Evolutionary conservation across 2,888 invertebrate species (phyloP), one percentile per base, ranked within the genome.

Genomic region (Julus scanicus): DNA sequence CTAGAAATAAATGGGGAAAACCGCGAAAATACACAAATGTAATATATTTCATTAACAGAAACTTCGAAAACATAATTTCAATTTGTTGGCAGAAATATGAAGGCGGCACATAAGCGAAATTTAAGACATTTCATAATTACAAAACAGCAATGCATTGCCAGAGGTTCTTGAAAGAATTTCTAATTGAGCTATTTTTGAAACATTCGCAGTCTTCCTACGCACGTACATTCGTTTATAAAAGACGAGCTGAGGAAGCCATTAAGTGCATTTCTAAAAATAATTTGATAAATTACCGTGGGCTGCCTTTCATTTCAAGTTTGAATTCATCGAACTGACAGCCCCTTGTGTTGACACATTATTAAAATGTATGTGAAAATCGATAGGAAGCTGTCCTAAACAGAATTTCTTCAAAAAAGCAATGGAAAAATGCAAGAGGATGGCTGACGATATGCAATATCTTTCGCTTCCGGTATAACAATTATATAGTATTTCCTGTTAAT

Each of bases 201-300:
- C 57, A n/a, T 53, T 53, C 57, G 29, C 29, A 3, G 17, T 57
- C 57, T 57, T 57, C 17, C n/a, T 5, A 57, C 53, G 29, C 29
- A 29, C 29, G 29, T 29, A 29, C 29, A 29, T 29, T 29, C 29
- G 29, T 29, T 29, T 29, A 29, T 29, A 29, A 29, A 29, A 29
- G 53, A 53, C 53, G 53, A 9, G 57, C 13, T 17, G n/a, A 17
- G 13, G 57, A 57, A 57, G n/a, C 57, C 57, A n/a, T 57, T 4
- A 57, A 57, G n/a, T 57, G 57, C 57, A 57, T 57, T 57, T 57
- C 57, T 57, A 57, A 57, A 57, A 57, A 57, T 57, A 57, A 57
- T n/a, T 57, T n/a, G 57, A 57, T 57, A 57, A 57, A 13, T 57
- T 57, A 57, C n/a, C n/a, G 57, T 13, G 57, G 57, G 57, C n/a